Percentiles rank a stretch among this genome's conserved stretches.
Evolutionary conservation across 2,888 invertebrate genomes (phyloP).

Genomic region (Oegoconia quadripuncta): DNA sequence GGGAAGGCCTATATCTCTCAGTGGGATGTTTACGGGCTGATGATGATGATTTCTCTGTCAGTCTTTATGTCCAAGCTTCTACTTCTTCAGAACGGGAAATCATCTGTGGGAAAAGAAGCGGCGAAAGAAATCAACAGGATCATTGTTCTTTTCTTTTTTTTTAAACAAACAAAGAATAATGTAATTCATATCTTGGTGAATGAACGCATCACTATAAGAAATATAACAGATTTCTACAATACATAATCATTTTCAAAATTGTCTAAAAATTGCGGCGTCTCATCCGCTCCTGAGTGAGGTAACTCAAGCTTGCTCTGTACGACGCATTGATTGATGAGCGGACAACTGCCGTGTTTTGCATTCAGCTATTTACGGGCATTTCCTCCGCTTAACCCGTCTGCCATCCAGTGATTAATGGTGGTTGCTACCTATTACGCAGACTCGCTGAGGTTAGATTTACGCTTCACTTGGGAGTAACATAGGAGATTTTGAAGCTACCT

Average conservation of each 20-base stretch:
- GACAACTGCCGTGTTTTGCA: constrained; percentile 76
- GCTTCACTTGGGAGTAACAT: constrained; percentile 32
- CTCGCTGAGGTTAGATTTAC: constrained; percentile 43
- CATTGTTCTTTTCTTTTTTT: too few relatives aligned
- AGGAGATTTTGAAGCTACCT: neutral
- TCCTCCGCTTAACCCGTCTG: constrained; percentile 74
- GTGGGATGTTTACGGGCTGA: too few relatives aligned
- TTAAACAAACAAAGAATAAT: too few relatives aligned
- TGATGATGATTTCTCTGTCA: too few relatives aligned
- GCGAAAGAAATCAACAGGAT: too few relatives aligned
- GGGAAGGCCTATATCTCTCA: too few relatives aligned
- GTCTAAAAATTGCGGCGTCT: constrained; percentile 15
- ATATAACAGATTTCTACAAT: too few relatives aligned
- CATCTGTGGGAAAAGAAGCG: too few relatives aligned
- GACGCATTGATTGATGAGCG: constrained; percentile 68
- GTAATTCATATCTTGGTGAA: too few relatives aligned
- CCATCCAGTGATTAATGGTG: constrained; percentile 63
- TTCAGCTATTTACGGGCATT: constrained; percentile 77
- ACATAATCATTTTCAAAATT: neutral
- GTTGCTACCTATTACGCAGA: constrained; percentile 49
- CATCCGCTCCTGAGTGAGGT: neutral
- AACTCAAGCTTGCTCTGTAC: neutral
- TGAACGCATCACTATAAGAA: too few relatives aligned
- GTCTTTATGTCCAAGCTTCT: too few relatives aligned
- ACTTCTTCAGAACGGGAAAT: too few relatives aligned